Percentiles rank a stretch among this genome's conserved stretches.
phyloP scores from a whole-genome alignment of 2,113 vertebrate genomes.

The Carassius auratus region DNA sequence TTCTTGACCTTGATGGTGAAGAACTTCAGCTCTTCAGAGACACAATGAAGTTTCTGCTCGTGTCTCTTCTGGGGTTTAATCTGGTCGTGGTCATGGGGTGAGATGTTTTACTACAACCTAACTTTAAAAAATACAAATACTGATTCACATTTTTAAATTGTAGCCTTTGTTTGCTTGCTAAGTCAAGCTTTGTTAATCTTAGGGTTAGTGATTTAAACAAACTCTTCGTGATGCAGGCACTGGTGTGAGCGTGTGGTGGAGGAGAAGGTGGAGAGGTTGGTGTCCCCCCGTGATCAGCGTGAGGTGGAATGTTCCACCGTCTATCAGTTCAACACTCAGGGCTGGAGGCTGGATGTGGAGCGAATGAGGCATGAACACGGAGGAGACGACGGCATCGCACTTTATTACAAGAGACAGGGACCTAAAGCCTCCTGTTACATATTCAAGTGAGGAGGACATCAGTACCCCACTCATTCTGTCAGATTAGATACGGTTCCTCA shows the following conservation, averaged over 20 bases:
- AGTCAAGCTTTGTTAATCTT: not conserved
- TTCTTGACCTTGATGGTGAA: not conserved
- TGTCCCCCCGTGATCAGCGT: constrained; percentile 77
- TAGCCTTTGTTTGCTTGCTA: not conserved
- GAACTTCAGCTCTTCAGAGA: not conserved
- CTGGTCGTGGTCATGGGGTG: constrained; percentile 72
- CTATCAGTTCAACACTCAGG: constrained; percentile 80
- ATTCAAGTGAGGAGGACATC: constrained; percentile 82
- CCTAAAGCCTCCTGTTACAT: constrained; percentile 75
- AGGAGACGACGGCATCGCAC: constrained; percentile 65
- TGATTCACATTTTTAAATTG: not conserved
- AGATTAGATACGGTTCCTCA: not conserved
- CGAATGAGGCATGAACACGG: constrained; percentile 69
- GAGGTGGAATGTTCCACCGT: constrained; percentile 80
- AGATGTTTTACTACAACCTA: constrained; percentile 51
- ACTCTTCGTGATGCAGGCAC: constrained; percentile 65
- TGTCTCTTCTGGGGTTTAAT: constrained; percentile 66
- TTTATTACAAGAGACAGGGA: constrained; percentile 67
- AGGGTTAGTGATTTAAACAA: not conserved
- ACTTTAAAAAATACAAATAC: not conserved
- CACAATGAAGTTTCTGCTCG: constrained; percentile 64
- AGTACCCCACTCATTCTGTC: not conserved
- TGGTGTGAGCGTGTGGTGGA: constrained; percentile 80
- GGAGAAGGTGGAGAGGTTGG: constrained; percentile 73
- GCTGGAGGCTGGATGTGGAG: constrained; percentile 82